A percentile compares a stretch with the other conserved stretches of the same genome.
Evolutionary conservation across 2,113 vertebrate genomes (phyloP).

Genomic region (Bujurquina vittata): DNA sequence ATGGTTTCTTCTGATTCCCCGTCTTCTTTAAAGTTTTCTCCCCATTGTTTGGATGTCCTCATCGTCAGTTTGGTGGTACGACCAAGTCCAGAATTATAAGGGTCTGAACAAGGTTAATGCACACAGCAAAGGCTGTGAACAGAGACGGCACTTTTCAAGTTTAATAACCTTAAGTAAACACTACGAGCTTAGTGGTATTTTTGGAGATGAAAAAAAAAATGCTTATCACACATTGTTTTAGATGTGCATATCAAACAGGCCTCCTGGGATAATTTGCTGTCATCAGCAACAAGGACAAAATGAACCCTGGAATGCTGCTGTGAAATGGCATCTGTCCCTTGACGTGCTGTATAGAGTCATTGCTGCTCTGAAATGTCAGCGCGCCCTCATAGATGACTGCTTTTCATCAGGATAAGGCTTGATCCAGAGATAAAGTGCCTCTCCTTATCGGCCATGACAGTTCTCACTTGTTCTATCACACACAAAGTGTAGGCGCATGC

Average conservation of each 20-base stretch:
- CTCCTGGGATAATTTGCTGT: conserved; percentile 31
- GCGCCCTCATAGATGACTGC: conserved; percentile 50
- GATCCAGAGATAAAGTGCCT: conserved; percentile 67
- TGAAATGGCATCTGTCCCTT: conserved; percentile 26
- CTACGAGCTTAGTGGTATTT: background rate
- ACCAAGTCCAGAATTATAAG: background rate
- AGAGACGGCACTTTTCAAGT: background rate
- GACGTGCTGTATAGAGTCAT: conserved; percentile 1
- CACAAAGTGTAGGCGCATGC: conserved; percentile 30
- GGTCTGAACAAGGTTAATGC: background rate
- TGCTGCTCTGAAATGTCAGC: conserved; percentile 51
- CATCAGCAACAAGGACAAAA: conserved; percentile 48
- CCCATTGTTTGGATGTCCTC: background rate
- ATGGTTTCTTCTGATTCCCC: background rate
- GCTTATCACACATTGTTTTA: conserved; percentile 16
- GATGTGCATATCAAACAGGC: conserved; percentile 43
- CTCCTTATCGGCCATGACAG: conserved; percentile 67
- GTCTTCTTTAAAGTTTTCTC: fast-evolving
- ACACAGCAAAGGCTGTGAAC: background rate
- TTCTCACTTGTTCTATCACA: conserved; percentile 56
- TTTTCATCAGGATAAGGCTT: conserved; percentile 64
- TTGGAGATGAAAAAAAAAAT: background rate
- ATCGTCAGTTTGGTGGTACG: background rate
- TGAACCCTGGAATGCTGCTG: conserved; percentile 26
- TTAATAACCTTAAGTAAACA: background rate